phyloP scores from a whole-genome alignment of 1,140 invertebrate species.

The Drosophila kepulauana region DNA sequence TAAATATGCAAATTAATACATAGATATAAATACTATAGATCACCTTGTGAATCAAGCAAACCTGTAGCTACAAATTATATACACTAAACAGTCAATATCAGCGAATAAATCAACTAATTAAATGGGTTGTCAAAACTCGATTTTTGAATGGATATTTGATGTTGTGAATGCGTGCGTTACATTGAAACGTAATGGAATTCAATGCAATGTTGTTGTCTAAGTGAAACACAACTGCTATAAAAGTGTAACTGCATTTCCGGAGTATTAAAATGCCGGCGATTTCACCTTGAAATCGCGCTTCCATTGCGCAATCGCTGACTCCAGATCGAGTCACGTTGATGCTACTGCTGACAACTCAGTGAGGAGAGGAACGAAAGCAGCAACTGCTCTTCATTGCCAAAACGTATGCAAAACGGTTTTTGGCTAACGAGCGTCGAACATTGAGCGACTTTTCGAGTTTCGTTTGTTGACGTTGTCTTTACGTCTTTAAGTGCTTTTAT shows the following conservation, averaged over 20 bases:
- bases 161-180: conserved; percentile 44
- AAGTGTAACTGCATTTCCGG: conserved; percentile 51
- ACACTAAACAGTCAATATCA: not conserved
- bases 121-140: conserved; percentile 2
- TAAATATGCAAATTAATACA: not conserved
- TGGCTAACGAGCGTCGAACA: conserved; percentile 58
- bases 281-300: conserved; percentile 69
- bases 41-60: not conserved
- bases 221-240: conserved; percentile 9
- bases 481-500: conserved; percentile 43
- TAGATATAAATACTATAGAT: not conserved
- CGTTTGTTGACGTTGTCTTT: not conserved
- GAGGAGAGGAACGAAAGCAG: not conserved
- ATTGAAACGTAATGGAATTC: conserved; percentile 20
- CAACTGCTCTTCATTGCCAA: not conserved
- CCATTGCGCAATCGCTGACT: conserved; percentile 50
- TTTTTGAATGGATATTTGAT: conserved; percentile 18
- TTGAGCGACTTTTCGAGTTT: conserved; percentile 56
- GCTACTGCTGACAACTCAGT: not conserved
- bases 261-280: conserved; percentile 53
- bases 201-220: conserved; percentile 9
- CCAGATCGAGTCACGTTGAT: conserved; percentile 25
- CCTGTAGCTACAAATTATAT: not conserved
- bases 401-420: conserved; percentile 58
- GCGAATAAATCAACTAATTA: conserved; percentile 3